These are phyloP conservation scores for Danio jaintianensis DNA, from an alignment of 2,797 vertebrate genomes.

Conservation along the genomic window DNA sequence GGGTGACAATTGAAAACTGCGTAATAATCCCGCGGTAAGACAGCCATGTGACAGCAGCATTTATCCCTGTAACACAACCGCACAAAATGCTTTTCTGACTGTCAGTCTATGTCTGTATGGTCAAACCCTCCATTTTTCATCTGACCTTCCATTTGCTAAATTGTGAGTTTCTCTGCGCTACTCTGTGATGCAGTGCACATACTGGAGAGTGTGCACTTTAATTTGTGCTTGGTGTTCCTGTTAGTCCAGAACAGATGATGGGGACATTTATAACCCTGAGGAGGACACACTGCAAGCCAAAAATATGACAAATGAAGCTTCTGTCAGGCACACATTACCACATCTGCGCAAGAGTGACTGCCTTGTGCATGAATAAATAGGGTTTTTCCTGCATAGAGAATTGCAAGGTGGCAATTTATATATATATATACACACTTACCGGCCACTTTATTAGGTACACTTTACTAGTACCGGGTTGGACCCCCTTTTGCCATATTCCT, in stretches of 20 bases:
- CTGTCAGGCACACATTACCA: neutral
- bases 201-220: neutral
- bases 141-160: neutral
- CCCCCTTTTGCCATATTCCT: too few relatives aligned
- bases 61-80: slow-evolving; percentile 1
- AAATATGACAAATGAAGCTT: neutral
- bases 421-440: too few relatives aligned
- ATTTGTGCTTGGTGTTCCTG: neutral
- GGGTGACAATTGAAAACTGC: slow-evolving; percentile 19
- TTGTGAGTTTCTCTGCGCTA: neutral
- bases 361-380: neutral
- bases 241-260: neutral
- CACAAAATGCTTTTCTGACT: neutral
- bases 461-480: too few relatives aligned
- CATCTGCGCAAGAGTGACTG: neutral
- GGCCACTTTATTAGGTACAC: too few relatives aligned
- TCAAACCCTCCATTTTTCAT: neutral
- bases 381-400: too few relatives aligned
- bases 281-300: neutral
- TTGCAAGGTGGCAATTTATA: too few relatives aligned
- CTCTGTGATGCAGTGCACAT: slow-evolving; percentile 3
- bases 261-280: neutral
- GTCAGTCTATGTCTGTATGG: neutral
- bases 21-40: slow-evolving; percentile 9
- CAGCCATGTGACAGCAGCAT: slow-evolving; percentile 23